phyloP scores from a whole-genome alignment of 2,113 vertebrate genomes.

The Saccopteryx leptura region DNA sequence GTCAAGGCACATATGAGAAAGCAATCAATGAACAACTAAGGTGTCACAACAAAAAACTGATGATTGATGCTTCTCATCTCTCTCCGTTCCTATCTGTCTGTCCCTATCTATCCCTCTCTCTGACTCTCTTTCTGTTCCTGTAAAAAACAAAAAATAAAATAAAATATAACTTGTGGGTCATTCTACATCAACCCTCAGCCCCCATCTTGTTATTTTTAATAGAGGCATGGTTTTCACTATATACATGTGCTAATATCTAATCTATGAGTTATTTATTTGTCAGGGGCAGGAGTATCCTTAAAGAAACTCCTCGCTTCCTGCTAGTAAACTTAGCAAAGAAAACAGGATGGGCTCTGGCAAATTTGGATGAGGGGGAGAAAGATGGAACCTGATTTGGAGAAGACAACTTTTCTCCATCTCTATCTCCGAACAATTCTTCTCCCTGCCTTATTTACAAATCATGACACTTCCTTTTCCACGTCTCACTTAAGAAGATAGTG shows the following conservation, averaged over 20 bases:
- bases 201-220: not conserved
- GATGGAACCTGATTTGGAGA: constrained; percentile 1
- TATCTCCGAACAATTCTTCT: constrained; percentile 61
- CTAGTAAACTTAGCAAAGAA: constrained; percentile 47
- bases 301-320: constrained; percentile 18
- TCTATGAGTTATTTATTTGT: constrained; percentile 1
- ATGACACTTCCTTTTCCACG: constrained; percentile 67
- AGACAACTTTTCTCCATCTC: not conserved
- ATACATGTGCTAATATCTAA: not conserved
- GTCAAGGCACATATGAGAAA: too few relatives aligned
- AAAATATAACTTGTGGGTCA: not conserved
- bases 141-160: too few relatives aligned
- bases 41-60: too few relatives aligned
- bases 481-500: constrained; percentile 69
- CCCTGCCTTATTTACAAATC: constrained; percentile 72
- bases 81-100: too few relatives aligned
- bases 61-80: too few relatives aligned
- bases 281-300: not conserved
- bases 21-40: too few relatives aligned
- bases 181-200: not conserved
- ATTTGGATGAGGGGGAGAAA: not conserved
- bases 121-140: too few relatives aligned
- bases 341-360: constrained; percentile 19
- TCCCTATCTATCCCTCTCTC: too few relatives aligned
- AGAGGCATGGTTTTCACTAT: not conserved